Conservation (phyloP, 2,888 invertebrate species). For the Minunthozetes semirufus region DNA sequence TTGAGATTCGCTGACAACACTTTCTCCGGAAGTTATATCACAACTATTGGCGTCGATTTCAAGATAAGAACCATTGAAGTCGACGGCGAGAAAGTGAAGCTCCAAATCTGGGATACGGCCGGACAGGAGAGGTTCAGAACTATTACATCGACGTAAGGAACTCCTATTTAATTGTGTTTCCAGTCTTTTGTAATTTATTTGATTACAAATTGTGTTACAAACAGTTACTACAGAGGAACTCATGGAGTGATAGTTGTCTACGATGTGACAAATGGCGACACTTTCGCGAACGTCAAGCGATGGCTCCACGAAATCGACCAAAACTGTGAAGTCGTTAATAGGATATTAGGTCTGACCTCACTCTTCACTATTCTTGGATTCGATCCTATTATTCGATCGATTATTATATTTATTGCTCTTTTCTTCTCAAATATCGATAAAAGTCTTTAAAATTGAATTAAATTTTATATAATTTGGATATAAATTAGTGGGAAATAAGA, state of each 20-base stretch:
- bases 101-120: slow-evolving; percentile 98
- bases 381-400: not conserved
- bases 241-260: slow-evolving; percentile 99
- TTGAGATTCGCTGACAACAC: slow-evolving; percentile 97
- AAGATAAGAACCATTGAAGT: slow-evolving; percentile 94
- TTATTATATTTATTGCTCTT: slow-evolving; percentile 47
- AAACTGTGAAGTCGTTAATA: slow-evolving; percentile 98
- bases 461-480: not conserved
- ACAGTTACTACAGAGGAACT: slow-evolving; percentile 89
- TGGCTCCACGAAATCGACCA: slow-evolving; percentile 99
- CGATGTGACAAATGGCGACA: slow-evolving; percentile 97
- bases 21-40: slow-evolving; percentile 70
- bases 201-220: slow-evolving; percentile 34
- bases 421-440: too few relatives aligned
- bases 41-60: slow-evolving; percentile 99
- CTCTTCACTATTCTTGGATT: not conserved
- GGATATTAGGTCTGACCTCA: slow-evolving; percentile 70
- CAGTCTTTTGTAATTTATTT: not conserved
- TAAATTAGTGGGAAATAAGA: slow-evolving; percentile 81
- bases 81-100: slow-evolving; percentile 80
- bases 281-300: slow-evolving; percentile 96
- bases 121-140: slow-evolving; percentile 96
- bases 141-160: slow-evolving; percentile 81
- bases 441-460: not conserved
- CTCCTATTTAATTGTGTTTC: not conserved